Base-by-base conservation (phyloP, 2,797 vertebrate species). In the Anomalospiza imberbis region DNA sequence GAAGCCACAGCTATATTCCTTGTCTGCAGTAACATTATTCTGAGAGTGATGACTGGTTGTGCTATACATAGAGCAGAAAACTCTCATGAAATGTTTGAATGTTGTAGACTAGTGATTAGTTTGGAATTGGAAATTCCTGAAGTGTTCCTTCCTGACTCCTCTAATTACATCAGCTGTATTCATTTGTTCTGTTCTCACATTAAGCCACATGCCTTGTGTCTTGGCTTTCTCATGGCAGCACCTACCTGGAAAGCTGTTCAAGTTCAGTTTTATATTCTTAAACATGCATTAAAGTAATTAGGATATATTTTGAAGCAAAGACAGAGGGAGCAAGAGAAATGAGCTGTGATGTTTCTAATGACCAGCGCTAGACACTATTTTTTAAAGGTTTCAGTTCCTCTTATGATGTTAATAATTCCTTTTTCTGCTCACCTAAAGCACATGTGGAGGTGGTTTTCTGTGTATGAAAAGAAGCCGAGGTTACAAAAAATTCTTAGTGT, bases 381-480 rank as follows among this genome's bases (percentile, higher is more conserved):
- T 86, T 58, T 12, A 50, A 92, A 89, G 10, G 3, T 72, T 84
- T 94, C 58, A 73, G 5, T 45, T 61, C 13, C 22, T 78, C 17
- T 58, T 29, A 17, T 38, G 58, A 66, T 2, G 4, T 44, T 75
- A 80, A 28, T 66, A 1, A 48, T 54, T 13, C 9, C 76, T 70
- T 93, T 75, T 32, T 66, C 38, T 78, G 17, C 20, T 29, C 25
- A 78, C 3, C 13, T 61, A 44, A 73, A 63, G 3, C 21, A 31
- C 0, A 0, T 16, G 8, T 60, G 20, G 16, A 8, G 0, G 0
- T 9, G 22, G 25, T 38, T 80, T 32, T 42, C 20, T 42, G 10
- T 53, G 9, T 44, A 4, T 75, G 29, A 21, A 16, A 80, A 71
- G 50, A 90, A 72, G 31, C 12, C 2, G 4, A 86, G 13, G 11